Percentiles rank a stretch among this genome's conserved stretches.
Evolutionary conservation across 2,113 vertebrate genomes (phyloP).

Genomic region (Progne subis): DNA sequence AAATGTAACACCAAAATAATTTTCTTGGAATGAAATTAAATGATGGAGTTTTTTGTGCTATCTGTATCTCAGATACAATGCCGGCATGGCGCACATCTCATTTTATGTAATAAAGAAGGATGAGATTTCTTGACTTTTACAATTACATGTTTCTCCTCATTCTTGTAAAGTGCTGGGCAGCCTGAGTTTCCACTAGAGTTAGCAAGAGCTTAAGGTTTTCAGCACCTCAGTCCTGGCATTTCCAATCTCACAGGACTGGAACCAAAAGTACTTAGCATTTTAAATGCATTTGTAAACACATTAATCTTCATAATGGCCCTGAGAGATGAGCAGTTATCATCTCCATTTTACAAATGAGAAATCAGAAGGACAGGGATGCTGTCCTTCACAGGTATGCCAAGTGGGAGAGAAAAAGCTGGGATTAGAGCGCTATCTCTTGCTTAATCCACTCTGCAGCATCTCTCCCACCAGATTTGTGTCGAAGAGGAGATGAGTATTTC

Average conservation of each 20-base stretch:
- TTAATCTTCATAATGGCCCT: slow-evolving; percentile 59
- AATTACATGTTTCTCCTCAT: neutral
- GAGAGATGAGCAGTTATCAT: slow-evolving; percentile 62
- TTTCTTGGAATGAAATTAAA: neutral
- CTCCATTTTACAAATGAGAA: slow-evolving; percentile 60
- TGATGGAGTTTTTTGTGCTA: neutral
- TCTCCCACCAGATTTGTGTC: neutral
- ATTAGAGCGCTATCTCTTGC: slow-evolving; percentile 52
- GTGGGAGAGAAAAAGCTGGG: slow-evolving; percentile 9
- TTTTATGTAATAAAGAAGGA: neutral
- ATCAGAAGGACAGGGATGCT: slow-evolving; percentile 28
- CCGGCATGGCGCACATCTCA: neutral
- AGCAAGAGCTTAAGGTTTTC: slow-evolving; percentile 36
- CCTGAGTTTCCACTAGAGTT: slow-evolving; percentile 32
- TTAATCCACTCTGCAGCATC: slow-evolving; percentile 12
- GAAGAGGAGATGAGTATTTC: neutral
- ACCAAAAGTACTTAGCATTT: slow-evolving; percentile 56
- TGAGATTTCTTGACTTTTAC: neutral
- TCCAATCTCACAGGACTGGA: slow-evolving; percentile 44
- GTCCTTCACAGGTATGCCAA: neutral
- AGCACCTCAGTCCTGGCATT: slow-evolving; percentile 36
- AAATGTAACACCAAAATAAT: neutral
- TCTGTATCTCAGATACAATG: neutral
- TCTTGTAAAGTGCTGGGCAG: slow-evolving; percentile 12
- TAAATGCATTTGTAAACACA: slow-evolving; percentile 62